Conservation (phyloP, 1,140 invertebrate genomes). For the Vollenhovia emeryi region DNA sequence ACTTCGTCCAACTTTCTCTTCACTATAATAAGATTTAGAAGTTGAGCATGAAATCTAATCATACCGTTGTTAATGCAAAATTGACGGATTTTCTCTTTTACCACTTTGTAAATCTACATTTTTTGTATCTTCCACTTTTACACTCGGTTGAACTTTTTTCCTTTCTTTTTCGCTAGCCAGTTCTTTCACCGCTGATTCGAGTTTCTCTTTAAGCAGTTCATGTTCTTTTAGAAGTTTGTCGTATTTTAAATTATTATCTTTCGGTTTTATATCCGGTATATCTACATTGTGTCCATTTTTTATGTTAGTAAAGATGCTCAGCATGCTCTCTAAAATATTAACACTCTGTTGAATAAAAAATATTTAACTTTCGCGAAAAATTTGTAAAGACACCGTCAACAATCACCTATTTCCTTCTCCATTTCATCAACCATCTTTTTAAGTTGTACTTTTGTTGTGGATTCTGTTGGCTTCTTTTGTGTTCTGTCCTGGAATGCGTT, state of each 20-base stretch:
- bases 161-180: constrained; percentile 82
- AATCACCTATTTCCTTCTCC: constrained; percentile 92
- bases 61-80: not conserved
- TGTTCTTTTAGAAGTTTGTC: constrained; percentile 82
- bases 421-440: constrained; percentile 92
- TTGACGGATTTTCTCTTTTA: constrained; percentile 59
- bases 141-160: constrained; percentile 78
- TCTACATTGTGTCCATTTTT: constrained; percentile 85
- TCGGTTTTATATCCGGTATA: constrained; percentile 77
- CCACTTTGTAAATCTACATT: constrained; percentile 76
- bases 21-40: constrained; percentile 65
- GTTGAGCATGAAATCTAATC: constrained; percentile 4
- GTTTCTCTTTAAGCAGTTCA: constrained; percentile 80
- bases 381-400: not conserved
- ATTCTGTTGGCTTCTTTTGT: constrained; percentile 89
- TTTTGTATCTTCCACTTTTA: constrained; percentile 83
- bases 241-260: constrained; percentile 77
- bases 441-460: constrained; percentile 90
- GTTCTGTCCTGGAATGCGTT: constrained; percentile 88
- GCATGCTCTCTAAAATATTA: constrained; percentile 87
- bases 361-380: not conserved
- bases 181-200: constrained; percentile 81
- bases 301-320: constrained; percentile 87
- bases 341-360: constrained; percentile 36
- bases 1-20: constrained; percentile 87